These are phyloP conservation scores for Erithacus rubecula DNA, from an alignment of 2,797 vertebrate genomes.

Conservation along the genomic window DNA sequence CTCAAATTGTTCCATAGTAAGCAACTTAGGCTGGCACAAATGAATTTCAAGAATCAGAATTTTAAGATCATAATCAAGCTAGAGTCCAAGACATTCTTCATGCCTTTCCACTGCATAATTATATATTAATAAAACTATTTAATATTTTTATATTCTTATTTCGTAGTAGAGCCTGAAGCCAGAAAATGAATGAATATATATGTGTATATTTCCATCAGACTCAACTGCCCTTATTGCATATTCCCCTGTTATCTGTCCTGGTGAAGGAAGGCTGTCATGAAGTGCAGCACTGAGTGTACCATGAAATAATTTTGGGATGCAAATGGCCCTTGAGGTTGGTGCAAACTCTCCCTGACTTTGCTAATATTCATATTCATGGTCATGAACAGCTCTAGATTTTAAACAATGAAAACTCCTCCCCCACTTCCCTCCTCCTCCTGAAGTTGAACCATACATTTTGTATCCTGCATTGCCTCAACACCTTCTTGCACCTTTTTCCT, in stretches of 20 bases:
- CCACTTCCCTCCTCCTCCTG: neutral
- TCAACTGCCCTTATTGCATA: accelerated
- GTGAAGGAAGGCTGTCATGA: neutral
- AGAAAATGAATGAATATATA: neutral
- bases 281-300: neutral
- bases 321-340: neutral
- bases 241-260: neutral
- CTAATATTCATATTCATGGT: neutral
- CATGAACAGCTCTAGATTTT: neutral
- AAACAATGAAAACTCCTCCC: neutral
- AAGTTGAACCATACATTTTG: neutral
- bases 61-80: neutral
- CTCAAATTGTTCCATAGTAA: neutral
- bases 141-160: neutral
- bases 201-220: neutral
- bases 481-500: neutral
- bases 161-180: neutral
- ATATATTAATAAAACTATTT: neutral
- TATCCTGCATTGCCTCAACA: neutral
- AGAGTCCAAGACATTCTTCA: neutral
- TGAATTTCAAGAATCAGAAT: neutral
- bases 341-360: neutral
- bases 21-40: neutral
- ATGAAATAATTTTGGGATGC: neutral
- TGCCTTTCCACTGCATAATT: neutral